Base-by-base conservation (phyloP, 2,888 invertebrate genomes). In the Sminthurides aquaticus region DNA sequence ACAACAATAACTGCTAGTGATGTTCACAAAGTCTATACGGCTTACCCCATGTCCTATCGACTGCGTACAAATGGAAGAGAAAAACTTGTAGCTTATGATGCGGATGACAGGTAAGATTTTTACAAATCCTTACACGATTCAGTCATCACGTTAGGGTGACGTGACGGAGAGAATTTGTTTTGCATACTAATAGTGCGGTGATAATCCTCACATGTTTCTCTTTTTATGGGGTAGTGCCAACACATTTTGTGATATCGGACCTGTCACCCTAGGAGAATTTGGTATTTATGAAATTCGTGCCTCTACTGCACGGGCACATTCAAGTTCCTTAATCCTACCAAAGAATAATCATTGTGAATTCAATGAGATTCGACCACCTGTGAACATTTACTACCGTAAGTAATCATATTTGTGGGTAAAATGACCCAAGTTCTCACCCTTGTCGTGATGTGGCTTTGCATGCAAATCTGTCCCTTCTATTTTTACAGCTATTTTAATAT, bases 361-460 rank as follows among this genome's bases (percentile, higher is more conserved):
- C 27, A 60, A 34, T 18, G 56, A 60, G 55, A 49, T 65, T 22
- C 29, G 77, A 88, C 59, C 75, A 76, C 86, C 90, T 1, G 87
- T 87, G 27, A 85, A 87, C 78, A 85, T 87, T 71, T 86, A 87
- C 77, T 82, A 84, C 76, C 85, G 88, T 87, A 79, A 85, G 86
- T 73, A 43, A 43, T 48, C 11, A 24, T 18, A 22, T 5, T 26
- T 58, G n/a, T n/a, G n/a, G n/a, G n/a, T n/a, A n/a, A n/a, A n/a
- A n/a, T n/a, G n/a, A n/a, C n/a, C n/a, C n/a, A n/a, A n/a, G n/a
- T n/a, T n/a, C n/a, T n/a, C n/a, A n/a, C n/a, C n/a, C n/a, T n/a
- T n/a, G n/a, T n/a, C n/a, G n/a, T n/a, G n/a, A n/a, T n/a, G n/a
- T n/a, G n/a, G n/a, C n/a, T n/a, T n/a, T n/a, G n/a, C n/a, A n/a